A percentile compares a stretch with the other conserved stretches of the same genome.
phyloP scores from a whole-genome alignment of 2,113 vertebrate species.

The Clarias gariepinus region DNA sequence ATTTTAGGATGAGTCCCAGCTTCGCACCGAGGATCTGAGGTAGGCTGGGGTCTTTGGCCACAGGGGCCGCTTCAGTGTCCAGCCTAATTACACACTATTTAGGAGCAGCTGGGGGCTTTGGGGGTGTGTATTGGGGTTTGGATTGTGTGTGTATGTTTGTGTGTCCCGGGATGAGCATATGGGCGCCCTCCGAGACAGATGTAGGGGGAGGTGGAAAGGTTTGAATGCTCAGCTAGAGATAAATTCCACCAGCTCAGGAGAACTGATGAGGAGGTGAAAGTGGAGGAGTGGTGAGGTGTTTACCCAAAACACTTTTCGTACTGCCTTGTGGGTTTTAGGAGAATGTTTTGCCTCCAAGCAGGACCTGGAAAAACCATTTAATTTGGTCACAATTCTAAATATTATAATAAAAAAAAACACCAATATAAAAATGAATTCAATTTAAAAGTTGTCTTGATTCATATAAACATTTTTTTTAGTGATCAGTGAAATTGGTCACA shows the following conservation, averaged over 20 bases:
- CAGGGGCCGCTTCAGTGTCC: constrained; percentile 46
- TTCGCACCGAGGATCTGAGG: constrained; percentile 68
- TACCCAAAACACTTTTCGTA: neutral
- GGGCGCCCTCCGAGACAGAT: constrained; percentile 37
- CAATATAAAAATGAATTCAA: neutral
- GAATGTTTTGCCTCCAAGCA: neutral
- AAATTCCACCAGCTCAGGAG: constrained; percentile 41
- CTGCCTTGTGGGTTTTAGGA: neutral
- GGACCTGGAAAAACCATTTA: neutral
- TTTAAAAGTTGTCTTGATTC: neutral
- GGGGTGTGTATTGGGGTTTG: constrained; percentile 15
- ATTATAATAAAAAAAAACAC: neutral
- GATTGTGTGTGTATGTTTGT: constrained; percentile 13
- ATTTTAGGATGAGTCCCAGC: constrained; percentile 77
- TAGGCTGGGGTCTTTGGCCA: constrained; percentile 67
- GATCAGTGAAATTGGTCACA: neutral
- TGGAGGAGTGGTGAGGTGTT: constrained; percentile 13
- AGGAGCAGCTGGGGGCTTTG: constrained; percentile 41
- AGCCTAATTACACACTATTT: constrained; percentile 49
- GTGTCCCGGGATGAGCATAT: constrained; percentile 41
- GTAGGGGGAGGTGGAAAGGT: constrained; percentile 26
- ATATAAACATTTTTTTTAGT: neutral
- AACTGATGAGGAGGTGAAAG: constrained; percentile 36
- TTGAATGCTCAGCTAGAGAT: constrained; percentile 39
- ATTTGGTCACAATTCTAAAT: neutral